phyloP scores from a whole-genome alignment of 2,888 invertebrate genomes.

The Rhorus exstirpatorius region DNA sequence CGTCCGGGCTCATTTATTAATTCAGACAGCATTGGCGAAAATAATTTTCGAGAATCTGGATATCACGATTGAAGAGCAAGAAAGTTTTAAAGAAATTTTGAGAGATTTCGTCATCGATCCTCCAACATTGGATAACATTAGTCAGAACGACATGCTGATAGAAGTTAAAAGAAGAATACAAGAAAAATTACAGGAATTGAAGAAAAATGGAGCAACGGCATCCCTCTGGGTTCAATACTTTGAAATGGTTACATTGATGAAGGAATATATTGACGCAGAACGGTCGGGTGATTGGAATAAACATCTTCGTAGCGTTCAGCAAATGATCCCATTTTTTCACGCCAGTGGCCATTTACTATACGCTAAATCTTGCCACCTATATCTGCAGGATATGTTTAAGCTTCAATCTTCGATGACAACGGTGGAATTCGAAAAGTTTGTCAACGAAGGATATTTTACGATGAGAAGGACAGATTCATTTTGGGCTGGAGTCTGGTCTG shows the following conservation, averaged over 20 bases:
- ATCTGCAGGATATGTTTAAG: constrained; percentile 68
- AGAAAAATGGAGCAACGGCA: constrained; percentile 65
- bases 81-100: too few species aligned
- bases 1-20: constrained; percentile 75
- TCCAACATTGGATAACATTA: too few species aligned
- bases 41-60: constrained; percentile 48
- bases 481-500: too few species aligned
- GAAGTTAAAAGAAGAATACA: too few species aligned
- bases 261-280: constrained; percentile 29
- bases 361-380: constrained; percentile 76
- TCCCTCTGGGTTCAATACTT: constrained; percentile 73
- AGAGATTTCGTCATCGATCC: too few species aligned
- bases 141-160: too few species aligned
- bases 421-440: constrained; percentile 49
- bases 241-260: constrained; percentile 9
- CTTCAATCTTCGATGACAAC: constrained; percentile 68
- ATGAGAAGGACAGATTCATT: too few species aligned
- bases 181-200: too few species aligned
- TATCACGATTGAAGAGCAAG: too few species aligned
- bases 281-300: constrained; percentile 27
- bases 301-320: constrained; percentile 12
- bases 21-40: constrained; percentile 68
- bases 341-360: constrained; percentile 77
- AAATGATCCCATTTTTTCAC: constrained; percentile 75
- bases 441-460: too few species aligned